Base-by-base conservation (phyloP, 2,797 vertebrate species). In the Adrianichthys oophorus region DNA sequence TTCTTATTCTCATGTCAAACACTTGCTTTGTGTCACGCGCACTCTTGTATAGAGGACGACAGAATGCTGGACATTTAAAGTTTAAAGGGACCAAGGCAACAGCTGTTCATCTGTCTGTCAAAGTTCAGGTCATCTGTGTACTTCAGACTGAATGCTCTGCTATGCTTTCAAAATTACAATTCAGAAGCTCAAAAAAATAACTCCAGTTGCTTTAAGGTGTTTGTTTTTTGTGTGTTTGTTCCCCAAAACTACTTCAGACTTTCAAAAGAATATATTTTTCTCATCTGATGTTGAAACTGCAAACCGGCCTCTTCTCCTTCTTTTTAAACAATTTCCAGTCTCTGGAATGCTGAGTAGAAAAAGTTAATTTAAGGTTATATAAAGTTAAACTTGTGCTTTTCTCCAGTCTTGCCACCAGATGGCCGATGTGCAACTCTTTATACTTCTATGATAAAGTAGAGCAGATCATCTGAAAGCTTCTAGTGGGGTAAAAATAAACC, bases 31-130 rank as follows among this genome's bases (percentile, higher is more conserved):
- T 72, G 46, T 68, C 64, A 70, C 62, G 74, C 66, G 74, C 65
- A 65, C 68, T 59, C 42, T 69, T 62, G 56, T 70, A 71, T 42
- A 77, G 49, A 69, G 24, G 63, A 54, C 87, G 83, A 80, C 83
- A 77, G 73, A 84, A 87, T 82, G 75, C 70, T 66, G 85, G 87
- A 84, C 87, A 82, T 93, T 92, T 92, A 91, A 92, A 90, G 85
- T 91, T 92, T 92, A 92, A 92, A 93, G 77, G 84, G 85, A 85
- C 73, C 24, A 41, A 47, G 56, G 68, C 65, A 81, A 83, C 89
- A 90, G 86, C 88, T 91, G 90, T 87, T 85, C 69, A 52, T 70
- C 76, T 86, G 82, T 78, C 78, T 72, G 68, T 66, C 59, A 26
- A 50, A 74, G 72, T 61, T 66, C 42, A 51, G 44, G 50, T 77